Evolutionary conservation across 2,888 invertebrate genomes (phyloP), one percentile per base, ranked within the genome.

Genomic region (Xylota segnis): DNA sequence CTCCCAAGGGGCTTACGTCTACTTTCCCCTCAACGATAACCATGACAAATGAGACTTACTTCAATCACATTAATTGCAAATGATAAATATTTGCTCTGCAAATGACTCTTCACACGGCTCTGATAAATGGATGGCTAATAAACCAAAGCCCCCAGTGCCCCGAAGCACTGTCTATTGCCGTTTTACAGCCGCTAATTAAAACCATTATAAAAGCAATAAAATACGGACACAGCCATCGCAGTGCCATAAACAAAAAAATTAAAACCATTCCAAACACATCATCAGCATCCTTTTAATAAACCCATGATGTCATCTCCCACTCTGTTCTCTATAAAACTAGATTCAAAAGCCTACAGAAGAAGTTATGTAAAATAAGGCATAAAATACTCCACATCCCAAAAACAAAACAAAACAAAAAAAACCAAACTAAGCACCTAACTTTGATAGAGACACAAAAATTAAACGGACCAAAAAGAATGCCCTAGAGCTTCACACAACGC

Each of bases 381-480:
- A 63, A 78, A 43, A 61, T 32, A 78, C 37, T 61, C 59, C 14
- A 43, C 34, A 61, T 29, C 12, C 45, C 16, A 58, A 66, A 40
- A 59, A 34, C 12, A 10, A 27, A 43, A 18, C 27, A 54, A 63
- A 63, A 52, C 63, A 50, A 63, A n/a, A n/a, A 52, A 18, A 45
- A 75, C 50, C 61, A 70, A 70, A 4, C 40, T 9, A 34, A 59
- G 23, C 23, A 23, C 23, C 23, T 23, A 23, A 52, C 59, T 47
- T 63, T 76, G 72, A 70, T 87, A 87, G 83, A 87, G 87, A 87
- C 87, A 88, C 87, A 81, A 77, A 88, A 88, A 88, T 87, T 88
- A 87, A 88, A 88, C 88, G 88, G 87, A 88, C 88, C 88, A 88
- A 87, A 87, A 87, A 88, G 86, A 88, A 88, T 88, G 87, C 87